A percentile compares a stretch with the other conserved stretches of the same genome.
These are phyloP conservation scores for Cephalotes varians DNA, from an alignment of 2,888 invertebrate species.

Conservation along the genomic window DNA sequence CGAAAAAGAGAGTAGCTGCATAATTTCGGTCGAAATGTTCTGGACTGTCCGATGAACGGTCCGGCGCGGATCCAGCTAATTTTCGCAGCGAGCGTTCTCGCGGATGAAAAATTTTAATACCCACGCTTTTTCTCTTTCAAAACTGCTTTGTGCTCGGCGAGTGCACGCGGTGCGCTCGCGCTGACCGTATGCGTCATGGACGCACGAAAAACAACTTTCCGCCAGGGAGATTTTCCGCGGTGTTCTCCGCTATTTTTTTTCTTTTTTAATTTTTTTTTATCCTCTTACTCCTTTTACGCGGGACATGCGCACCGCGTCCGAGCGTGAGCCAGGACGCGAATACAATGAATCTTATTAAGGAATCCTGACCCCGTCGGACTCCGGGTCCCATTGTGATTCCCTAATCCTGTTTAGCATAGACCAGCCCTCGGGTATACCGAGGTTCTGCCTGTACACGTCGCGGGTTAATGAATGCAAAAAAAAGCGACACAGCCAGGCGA, in stretches of 20 bases:
- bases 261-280: not conserved
- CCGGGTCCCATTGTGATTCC: conserved; percentile 42
- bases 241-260: not conserved
- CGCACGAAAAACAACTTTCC: conserved; percentile 45
- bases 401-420: conserved; percentile 59
- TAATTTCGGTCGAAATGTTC: not conserved
- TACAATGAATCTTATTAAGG: conserved; percentile 60
- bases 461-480: conserved; percentile 34
- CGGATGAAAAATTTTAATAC: conserved; percentile 36
- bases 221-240: conserved; percentile 31
- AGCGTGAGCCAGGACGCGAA: conserved; percentile 40
- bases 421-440: conserved; percentile 22
- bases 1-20: not conserved
- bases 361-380: conserved; percentile 49
- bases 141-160: conserved; percentile 25
- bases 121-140: conserved; percentile 1
- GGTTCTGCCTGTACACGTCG: conserved; percentile 21
- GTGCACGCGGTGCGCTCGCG: not conserved
- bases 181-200: conserved; percentile 26
- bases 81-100: not conserved
- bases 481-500: not conserved
- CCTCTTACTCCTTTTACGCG: conserved; percentile 6
- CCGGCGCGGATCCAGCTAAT: conserved; percentile 16
- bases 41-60: not conserved
- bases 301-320: conserved; percentile 50